Base-by-base conservation (phyloP, 2,888 invertebrate genomes). In the Drosophila fungiperda region DNA sequence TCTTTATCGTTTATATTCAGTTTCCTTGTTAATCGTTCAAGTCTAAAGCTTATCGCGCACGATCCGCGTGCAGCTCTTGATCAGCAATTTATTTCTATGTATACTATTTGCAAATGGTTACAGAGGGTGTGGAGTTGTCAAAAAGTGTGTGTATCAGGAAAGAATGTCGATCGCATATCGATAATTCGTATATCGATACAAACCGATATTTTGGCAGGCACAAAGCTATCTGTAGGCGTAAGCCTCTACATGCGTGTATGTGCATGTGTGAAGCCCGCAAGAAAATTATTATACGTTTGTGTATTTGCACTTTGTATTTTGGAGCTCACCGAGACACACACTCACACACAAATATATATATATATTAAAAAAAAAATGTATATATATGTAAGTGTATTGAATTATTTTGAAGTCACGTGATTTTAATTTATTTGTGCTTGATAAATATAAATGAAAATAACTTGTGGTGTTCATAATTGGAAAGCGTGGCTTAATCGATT, bases 1-100 rank as follows among this genome's bases (percentile, higher is more conserved):
- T 29, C n/a, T 5, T 7, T n/a, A 15, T n/a, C 8, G n/a, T 55
- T 38, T 9, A 40, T 26, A 50, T 58, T 59, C 33, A 36, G 36
- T 70, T 69, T 68, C 59, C 38, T 69, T 63, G 58, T 23, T 57
- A 59, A 74, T 75, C 75, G 70, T 60, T 64, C 48, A 42, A 49
- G 36, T 29, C 53, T 42, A n/a, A 17, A 40, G 38, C 67, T 71
- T 78, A 78, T 78, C 78, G 74, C 48, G n/a, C 36, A 33, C 32
- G 55, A 45, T 33, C 55, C 32, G 50, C 57, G 29, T 53, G 33
- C 20, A 55, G 58, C 42, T 62, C 42, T 50, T 50, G 66, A 74
- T 65, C 68, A 78, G 52, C 36, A 26, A 3, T 23, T 38, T 23
- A 8, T n/a, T 20, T 26, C n/a, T 57, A 11, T 20, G 7, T 15